Conservation (phyloP, 2,797 vertebrate genomes). For the Dromococcyx pavoninus region DNA sequence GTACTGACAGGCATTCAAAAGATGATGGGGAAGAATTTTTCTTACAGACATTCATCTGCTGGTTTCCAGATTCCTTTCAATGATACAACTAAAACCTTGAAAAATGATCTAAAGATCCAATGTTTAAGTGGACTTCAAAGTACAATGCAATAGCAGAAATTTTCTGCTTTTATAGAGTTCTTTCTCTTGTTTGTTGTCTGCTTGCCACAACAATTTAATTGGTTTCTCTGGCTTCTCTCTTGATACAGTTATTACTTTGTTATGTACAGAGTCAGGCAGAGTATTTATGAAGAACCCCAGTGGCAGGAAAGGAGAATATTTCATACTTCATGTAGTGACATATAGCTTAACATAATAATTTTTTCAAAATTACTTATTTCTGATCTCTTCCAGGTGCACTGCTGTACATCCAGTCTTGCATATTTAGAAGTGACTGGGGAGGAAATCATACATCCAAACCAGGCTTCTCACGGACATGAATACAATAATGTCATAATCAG, state of each 20-base stretch:
- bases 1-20: background rate
- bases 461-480: background rate
- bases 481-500: background rate
- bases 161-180: background rate
- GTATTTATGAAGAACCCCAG: slow-evolving; percentile 5
- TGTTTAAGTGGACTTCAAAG: background rate
- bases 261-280: background rate
- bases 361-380: slow-evolving; percentile 3
- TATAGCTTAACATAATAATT: background rate
- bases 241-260: slow-evolving; percentile 3
- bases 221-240: background rate
- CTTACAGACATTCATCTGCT: background rate
- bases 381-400: background rate
- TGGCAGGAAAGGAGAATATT: background rate
- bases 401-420: background rate
- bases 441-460: background rate
- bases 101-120: background rate
- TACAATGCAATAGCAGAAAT: background rate
- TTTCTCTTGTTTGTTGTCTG: background rate
- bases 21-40: background rate
- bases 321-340: background rate
- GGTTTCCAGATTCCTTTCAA: background rate
- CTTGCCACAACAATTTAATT: background rate
- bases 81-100: background rate
- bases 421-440: background rate